Conservation (phyloP, 1,140 invertebrate species). For the Drosophila willistoni region DNA sequence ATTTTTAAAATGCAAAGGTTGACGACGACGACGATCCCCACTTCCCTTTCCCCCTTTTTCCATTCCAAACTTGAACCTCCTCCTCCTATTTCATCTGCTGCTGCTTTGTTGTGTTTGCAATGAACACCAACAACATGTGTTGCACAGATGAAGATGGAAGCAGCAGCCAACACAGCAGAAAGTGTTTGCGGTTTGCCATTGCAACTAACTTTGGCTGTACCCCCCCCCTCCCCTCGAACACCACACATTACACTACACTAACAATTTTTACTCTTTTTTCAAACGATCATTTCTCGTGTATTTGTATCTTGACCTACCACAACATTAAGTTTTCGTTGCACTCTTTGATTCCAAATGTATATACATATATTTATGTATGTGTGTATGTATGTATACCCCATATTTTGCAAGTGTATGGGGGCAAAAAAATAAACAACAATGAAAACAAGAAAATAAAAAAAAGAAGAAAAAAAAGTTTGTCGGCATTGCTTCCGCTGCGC, state of each 20-base stretch:
- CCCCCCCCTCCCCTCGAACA: no score
- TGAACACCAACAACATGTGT: slow-evolving; percentile 13
- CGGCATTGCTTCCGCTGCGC: slow-evolving; percentile 16
- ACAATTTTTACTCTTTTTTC: no score
- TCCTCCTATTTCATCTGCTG: not conserved
- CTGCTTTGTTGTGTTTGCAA: not conserved
- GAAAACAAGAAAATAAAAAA: not conserved
- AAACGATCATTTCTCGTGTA: no score
- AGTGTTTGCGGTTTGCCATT: slow-evolving; percentile 31
- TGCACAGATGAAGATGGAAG: slow-evolving; percentile 5
- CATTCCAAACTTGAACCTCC: not conserved
- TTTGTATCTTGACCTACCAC: no score
- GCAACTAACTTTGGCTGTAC: slow-evolving; percentile 1
- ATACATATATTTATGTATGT: no score
- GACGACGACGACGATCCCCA: not conserved
- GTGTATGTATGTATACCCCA: no score
- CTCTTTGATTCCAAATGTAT: slow-evolving; percentile 19
- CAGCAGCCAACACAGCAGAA: not conserved
- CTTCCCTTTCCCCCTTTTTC: not conserved
- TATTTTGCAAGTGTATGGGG: not conserved
- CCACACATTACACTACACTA: no score
- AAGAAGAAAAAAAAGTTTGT: slow-evolving; percentile 1
- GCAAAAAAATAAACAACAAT: not conserved
- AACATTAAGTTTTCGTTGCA: not conserved
- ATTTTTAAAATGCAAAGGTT: slow-evolving; percentile 51